A percentile compares a stretch with the other conserved stretches of the same genome.
These are phyloP conservation scores for Amphilophus citrinellus DNA, from an alignment of 2,113 vertebrate genomes.

Conservation along the genomic window DNA sequence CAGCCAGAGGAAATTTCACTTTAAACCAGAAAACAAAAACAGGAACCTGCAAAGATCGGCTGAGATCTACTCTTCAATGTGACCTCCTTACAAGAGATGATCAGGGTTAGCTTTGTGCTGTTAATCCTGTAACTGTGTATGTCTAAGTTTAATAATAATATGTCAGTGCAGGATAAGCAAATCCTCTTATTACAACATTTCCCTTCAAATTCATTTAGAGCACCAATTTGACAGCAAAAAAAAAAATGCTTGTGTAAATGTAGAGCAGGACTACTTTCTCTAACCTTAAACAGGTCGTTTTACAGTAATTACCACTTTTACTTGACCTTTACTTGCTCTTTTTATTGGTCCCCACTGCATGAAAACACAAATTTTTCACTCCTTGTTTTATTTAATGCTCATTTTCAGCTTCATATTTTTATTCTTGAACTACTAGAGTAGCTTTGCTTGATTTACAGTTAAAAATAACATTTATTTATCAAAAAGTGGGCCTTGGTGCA, in stretches of 20 bases:
- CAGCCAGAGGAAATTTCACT: background rate
- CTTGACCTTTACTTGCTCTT: background rate
- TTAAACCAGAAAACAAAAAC: background rate
- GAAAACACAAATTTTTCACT: background rate
- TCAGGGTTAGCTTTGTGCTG: rapidly evolving
- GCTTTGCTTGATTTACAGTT: background rate
- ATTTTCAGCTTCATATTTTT: background rate
- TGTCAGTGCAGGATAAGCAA: background rate
- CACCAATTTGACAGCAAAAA: background rate
- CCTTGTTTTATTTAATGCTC: background rate
- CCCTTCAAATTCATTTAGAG: background rate
- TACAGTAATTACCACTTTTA: background rate
- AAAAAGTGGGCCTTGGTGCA: background rate
- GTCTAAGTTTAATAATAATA: background rate
- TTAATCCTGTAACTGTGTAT: background rate
- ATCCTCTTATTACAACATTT: background rate
- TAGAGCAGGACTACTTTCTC: too few species aligned
- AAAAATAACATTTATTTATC: background rate
- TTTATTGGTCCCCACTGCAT: background rate
- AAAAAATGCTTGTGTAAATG: background rate
- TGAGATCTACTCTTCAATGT: rapidly evolving
- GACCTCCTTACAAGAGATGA: background rate
- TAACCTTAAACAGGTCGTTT: background rate
- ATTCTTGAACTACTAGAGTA: background rate
- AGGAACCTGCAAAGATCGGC: background rate